Base-by-base conservation (phyloP, 2,113 vertebrate genomes). In the Nanorana parkeri region DNA sequence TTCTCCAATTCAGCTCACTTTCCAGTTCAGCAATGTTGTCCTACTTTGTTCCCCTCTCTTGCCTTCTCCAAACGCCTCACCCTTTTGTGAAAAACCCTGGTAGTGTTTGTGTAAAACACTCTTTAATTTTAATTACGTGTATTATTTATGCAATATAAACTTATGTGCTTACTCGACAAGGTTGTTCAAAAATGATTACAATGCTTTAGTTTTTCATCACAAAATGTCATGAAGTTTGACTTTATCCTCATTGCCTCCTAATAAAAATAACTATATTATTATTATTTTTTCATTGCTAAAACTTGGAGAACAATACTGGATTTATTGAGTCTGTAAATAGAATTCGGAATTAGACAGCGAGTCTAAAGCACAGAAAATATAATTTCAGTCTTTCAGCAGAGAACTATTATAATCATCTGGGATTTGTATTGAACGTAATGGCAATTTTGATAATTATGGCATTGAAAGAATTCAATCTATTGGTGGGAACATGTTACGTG, bases 271-370 rank as follows among this genome's bases (percentile, higher is more conserved):
- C 56, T 17, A 58, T 81, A 82, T 68, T 68, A 60, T 28, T 11
- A 60, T 82, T 66, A n/a, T n/a, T 77, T 68, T 51, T 71, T 78
- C 32, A 23, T 41, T 69, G 17, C 52, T 23, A 60, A 29, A 75
- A 66, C 68, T 60, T 64, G 36, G 28, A 68, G 52, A 72, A 82
- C 71, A 82, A 82, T 82, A 61, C 10, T 28, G 23, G 23, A 4
- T 47, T 75, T 76, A 67, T 72, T 82, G 61, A 82, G 65, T 60
- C 72, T 82, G 80, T 67, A 82, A 82, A 82, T 82, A 82, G 80
- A 81, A 74, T 26, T 54, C 23, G n/a, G n/a, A 68, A 76, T 82
- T 82, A 68, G 61, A 47, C 73, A 47, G 63, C 41, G 36, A 82
- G 63, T 61, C 73, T 75, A 66, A 74, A 66, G 80, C 60, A 75